Percentiles rank a stretch among this genome's conserved stretches.
Conservation (phyloP, 2,888 invertebrate species). For the Serripes groenlandicus region DNA sequence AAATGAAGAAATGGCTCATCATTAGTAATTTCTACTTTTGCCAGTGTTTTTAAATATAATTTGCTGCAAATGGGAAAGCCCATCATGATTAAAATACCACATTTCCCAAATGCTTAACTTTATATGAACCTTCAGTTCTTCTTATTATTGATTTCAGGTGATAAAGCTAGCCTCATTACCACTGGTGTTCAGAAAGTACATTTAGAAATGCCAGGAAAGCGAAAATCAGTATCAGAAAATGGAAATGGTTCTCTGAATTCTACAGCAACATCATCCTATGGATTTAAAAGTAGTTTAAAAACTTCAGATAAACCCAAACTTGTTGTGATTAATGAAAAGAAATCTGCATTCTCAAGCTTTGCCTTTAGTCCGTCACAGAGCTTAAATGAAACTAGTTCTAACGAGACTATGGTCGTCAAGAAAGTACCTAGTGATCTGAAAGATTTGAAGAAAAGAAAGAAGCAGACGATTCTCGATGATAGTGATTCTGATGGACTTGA, state of each 20-base stretch:
- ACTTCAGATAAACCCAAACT: constrained; percentile 65
- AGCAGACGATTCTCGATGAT: constrained; percentile 57
- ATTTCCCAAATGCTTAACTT: too few species aligned
- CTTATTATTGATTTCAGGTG: constrained; percentile 58
- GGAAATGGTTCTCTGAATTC: neutral
- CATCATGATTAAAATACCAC: too few species aligned
- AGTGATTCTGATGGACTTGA: constrained; percentile 72
- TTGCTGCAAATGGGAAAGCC: too few species aligned
- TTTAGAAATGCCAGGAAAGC: constrained; percentile 69
- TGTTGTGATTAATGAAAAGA: constrained; percentile 68
- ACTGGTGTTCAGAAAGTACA: constrained; percentile 63
- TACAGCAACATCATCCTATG: constrained; percentile 6
- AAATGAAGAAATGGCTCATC: too few species aligned
- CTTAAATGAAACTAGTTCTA: neutral
- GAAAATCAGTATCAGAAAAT: constrained; percentile 13
- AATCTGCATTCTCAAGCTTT: constrained; percentile 62
- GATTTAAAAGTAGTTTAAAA: constrained; percentile 7
- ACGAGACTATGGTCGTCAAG: neutral
- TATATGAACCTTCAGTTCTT: too few species aligned
- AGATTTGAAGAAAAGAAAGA: constrained; percentile 62
- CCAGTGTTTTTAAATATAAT: too few species aligned
- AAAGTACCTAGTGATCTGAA: constrained; percentile 20
- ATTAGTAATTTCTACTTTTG: too few species aligned
- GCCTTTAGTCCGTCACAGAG: neutral
- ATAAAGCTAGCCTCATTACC: constrained; percentile 65